These are phyloP conservation scores for Ancistrus triradiatus DNA, from an alignment of 2,113 vertebrate species.

Conservation along the genomic window DNA sequence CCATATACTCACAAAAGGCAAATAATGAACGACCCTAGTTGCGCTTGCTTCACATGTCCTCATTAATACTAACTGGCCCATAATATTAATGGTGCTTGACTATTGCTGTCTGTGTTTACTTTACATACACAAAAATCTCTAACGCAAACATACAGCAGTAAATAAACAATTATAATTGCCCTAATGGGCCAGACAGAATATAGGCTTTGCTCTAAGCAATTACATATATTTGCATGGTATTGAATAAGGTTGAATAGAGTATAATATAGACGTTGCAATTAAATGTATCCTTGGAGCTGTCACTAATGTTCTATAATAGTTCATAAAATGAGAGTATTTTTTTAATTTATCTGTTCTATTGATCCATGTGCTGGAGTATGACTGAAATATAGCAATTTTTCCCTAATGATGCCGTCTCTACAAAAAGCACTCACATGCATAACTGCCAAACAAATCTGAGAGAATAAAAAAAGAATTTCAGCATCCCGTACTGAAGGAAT, in stretches of 20 bases:
- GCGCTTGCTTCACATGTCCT: background rate
- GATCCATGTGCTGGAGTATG: no score
- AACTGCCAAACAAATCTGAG: no score
- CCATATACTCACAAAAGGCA: slow-evolving; percentile 1
- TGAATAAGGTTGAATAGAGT: background rate
- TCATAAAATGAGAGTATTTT: no score
- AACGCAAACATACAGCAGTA: slow-evolving; percentile 2
- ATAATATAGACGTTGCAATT: background rate
- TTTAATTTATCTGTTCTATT: no score
- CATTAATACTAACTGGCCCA: background rate
- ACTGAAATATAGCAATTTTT: no score
- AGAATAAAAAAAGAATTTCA: no score
- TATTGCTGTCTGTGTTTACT: background rate
- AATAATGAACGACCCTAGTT: background rate
- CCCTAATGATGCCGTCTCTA: no score
- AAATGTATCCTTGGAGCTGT: background rate
- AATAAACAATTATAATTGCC: background rate
- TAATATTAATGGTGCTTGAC: background rate
- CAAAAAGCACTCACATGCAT: no score
- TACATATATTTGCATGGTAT: background rate
- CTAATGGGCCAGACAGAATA: background rate
- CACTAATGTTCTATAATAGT: no score
- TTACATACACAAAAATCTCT: background rate
- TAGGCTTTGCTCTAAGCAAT: background rate
- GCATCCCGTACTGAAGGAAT: no score